Conservation (phyloP, 2,113 vertebrate genomes). For the Triplophysa tibetana region DNA sequence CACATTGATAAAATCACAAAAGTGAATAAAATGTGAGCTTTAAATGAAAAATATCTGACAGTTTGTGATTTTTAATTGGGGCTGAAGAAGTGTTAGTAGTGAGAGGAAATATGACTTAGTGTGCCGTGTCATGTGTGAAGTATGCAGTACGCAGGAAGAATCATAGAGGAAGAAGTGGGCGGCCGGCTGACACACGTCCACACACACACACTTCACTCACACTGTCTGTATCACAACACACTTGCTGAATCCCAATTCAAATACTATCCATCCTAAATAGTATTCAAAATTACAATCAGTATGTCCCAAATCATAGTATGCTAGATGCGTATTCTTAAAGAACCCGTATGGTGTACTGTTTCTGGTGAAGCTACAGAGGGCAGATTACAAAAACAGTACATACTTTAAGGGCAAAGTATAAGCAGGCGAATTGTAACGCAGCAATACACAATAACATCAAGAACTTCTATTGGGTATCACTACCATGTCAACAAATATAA, state of each 20-base stretch:
- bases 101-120: conserved; percentile 50
- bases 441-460: no score
- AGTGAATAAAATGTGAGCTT: not conserved
- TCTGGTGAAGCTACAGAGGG: no score
- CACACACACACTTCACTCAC: conserved; percentile 61
- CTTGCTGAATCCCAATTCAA: not conserved
- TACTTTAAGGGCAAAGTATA: no score
- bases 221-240: not conserved
- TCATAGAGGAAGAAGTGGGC: conserved; percentile 60
- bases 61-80: not conserved
- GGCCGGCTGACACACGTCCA: conserved; percentile 76
- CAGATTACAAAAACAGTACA: no score
- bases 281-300: no score
- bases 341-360: no score
- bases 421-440: no score
- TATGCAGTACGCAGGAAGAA: conserved; percentile 50
- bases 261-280: no score
- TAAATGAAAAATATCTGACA: not conserved
- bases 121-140: conserved; percentile 55
- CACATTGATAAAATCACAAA: not conserved
- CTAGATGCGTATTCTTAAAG: no score
- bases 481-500: no score
- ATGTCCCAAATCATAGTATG: no score
- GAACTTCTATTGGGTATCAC: no score
- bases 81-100: conserved; percentile 26